Percentiles rank a stretch among this genome's conserved stretches.
Evolutionary conservation across 2,113 vertebrate genomes (phyloP).

Genomic region (Plestiodon gilberti): DNA sequence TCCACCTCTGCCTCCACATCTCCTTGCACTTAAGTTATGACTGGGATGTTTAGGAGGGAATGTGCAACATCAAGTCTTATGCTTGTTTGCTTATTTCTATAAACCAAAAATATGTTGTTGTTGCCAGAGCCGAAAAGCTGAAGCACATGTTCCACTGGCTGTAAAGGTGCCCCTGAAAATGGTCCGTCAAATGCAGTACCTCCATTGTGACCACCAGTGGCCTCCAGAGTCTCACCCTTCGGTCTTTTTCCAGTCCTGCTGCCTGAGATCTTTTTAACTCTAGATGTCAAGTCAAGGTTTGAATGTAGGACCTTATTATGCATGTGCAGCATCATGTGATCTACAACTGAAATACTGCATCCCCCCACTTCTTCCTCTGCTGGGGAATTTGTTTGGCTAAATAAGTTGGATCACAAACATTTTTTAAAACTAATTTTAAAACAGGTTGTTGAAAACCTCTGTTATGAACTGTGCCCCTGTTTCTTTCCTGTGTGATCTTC

Average conservation of each 20-base stretch:
- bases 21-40: no score
- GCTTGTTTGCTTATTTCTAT: neutral
- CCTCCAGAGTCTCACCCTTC: no score
- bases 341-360: neutral
- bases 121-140: neutral
- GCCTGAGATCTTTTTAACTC: neutral
- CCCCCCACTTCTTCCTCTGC: no score
- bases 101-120: neutral
- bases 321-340: neutral
- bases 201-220: neutral
- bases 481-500: constrained; percentile 63
- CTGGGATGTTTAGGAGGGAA: neutral
- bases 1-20: no score
- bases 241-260: neutral
- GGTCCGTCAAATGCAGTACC: neutral
- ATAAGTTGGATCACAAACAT: constrained; percentile 10
- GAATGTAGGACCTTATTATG: neutral
- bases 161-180: neutral
- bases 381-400: neutral
- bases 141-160: neutral
- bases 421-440: constrained; percentile 62
- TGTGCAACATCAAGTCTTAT: neutral
- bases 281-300: neutral
- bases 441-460: constrained; percentile 47
- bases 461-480: constrained; percentile 48